Conservation (phyloP, 2,888 invertebrate species). For the Bellardia pandia region DNA sequence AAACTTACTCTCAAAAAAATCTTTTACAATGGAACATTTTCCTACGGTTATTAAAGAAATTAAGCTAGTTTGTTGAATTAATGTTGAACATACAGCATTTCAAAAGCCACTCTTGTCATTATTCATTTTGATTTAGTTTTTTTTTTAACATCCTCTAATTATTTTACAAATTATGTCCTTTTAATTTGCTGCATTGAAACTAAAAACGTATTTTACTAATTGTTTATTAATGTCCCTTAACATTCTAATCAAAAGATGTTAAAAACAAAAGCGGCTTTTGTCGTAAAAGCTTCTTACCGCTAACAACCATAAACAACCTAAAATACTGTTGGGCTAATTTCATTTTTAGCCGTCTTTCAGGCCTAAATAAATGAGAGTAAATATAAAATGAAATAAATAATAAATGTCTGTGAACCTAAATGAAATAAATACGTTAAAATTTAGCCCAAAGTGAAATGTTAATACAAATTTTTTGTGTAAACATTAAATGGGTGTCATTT, state of each 20-base stretch:
- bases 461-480: constrained; percentile 75
- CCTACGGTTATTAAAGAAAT: too few relatives aligned
- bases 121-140: constrained; percentile 43
- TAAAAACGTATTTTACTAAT: constrained; percentile 62
- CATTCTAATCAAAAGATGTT: constrained; percentile 57
- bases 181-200: constrained; percentile 42
- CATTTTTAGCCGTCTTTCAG: constrained; percentile 32
- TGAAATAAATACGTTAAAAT: constrained; percentile 75
- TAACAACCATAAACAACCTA: background rate
- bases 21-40: too few relatives aligned
- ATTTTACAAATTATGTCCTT: constrained; percentile 30
- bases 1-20: too few relatives aligned
- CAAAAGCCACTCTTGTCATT: constrained; percentile 51
- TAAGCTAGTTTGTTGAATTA: background rate
- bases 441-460: constrained; percentile 79
- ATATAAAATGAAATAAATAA: constrained; percentile 18
- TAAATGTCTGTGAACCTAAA: constrained; percentile 54
- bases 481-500: constrained; percentile 80
- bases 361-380: constrained; percentile 32
- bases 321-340: constrained; percentile 63
- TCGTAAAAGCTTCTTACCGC: background rate
- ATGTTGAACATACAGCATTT: constrained; percentile 1
- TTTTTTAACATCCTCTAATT: background rate
- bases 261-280: constrained; percentile 41
- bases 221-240: constrained; percentile 61